Evolutionary conservation across 2,113 vertebrate genomes (phyloP), one percentile per base, ranked within the genome.

Genomic region (Abramis brama): DNA sequence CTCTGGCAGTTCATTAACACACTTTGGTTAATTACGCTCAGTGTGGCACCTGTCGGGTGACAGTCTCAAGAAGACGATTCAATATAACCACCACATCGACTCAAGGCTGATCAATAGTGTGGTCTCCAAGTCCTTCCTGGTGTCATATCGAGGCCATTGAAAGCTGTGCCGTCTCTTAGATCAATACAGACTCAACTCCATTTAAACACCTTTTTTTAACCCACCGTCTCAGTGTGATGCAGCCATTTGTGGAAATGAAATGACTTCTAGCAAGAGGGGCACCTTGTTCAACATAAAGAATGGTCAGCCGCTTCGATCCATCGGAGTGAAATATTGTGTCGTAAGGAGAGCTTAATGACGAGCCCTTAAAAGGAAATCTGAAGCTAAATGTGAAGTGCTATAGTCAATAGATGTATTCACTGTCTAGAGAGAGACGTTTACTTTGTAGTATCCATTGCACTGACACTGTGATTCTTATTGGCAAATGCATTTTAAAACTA

Each of bases 81-180:
- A 70, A 55, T 64, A 52, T 25, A 80, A 80, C 36, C 33, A 66
- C 55, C 6, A 11, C 17, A 43, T 88, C 87, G 84, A 88, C 27
- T 33, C 75, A 43, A 88, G 90, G 86, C 83, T 55, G 86, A 93
- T 95, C 93, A 89, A 93, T 94, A 92, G 84, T 12, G 57, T 73
- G 85, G 88, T 91, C 92, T 87, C 87, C 88, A 83, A 76, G 87
- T 89, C 90, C 88, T 88, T 92, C 91, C 91, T 66, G 89, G 87
- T 84, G 92, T 92, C 87, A 85, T 91, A 90, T 89, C 85, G 89
- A 91, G 91, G 90, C 92, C 86, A 83, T 82, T 86, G 91, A 92
- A 91, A 90, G 86, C 88, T 89, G 85, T 79, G 50, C 77, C 83
- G 86, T 87, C 89, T 87, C 52, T 75, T 25, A 39, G 88, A 92